Evolutionary conservation across 2,113 vertebrate genomes (phyloP).

Genomic region (Saccopteryx bilineata): DNA sequence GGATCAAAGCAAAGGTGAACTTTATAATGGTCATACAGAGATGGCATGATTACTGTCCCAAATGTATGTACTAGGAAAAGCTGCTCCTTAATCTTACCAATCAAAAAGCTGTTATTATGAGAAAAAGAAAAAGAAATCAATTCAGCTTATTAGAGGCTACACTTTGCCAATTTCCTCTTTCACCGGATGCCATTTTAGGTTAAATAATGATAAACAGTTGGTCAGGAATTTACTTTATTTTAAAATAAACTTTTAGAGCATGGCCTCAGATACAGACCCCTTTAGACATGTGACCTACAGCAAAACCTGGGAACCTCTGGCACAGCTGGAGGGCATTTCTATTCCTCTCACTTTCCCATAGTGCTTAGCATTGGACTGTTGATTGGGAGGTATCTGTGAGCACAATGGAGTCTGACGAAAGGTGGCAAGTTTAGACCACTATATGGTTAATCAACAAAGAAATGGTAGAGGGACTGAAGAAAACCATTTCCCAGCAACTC

Average conservation of each 20-base stretch:
- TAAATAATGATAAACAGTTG: background rate
- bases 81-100: background rate
- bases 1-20: background rate
- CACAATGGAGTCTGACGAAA: background rate
- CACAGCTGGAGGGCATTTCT: background rate
- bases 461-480: background rate
- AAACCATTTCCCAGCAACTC: background rate
- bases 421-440: background rate
- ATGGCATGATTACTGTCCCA: background rate
- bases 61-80: background rate
- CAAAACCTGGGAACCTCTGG: background rate
- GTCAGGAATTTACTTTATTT: constrained; percentile 4
- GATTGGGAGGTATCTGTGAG: background rate
- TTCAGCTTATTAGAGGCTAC: background rate
- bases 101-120: background rate
- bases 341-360: background rate
- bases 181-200: background rate
- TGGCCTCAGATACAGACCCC: background rate
- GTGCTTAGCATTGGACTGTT: background rate
- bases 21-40: background rate
- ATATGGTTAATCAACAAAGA: background rate
- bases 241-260: background rate
- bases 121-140: background rate
- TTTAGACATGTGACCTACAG: background rate
- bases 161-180: constrained; percentile 6